Base-by-base conservation (phyloP, 2,113 vertebrate species). In the Alosa alosa region DNA sequence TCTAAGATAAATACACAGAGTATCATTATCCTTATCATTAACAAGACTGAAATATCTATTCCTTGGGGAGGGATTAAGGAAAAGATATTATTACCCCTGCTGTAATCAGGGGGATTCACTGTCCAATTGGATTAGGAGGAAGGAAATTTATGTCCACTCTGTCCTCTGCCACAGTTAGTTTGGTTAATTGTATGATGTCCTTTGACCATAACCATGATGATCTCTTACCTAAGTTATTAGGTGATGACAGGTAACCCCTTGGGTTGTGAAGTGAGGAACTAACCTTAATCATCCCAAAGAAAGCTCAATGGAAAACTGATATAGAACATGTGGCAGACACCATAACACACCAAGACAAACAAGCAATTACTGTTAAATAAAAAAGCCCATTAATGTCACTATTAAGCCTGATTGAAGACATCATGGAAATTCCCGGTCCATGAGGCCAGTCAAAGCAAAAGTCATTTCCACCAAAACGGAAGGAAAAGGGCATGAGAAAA, bases 11-110 rank as follows among this genome's bases (percentile, higher is more conserved):
- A 97, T 92, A 96, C 93, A 90, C 82, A 85, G 87, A 93, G 94
- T 94, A 95, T 95, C 91, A 96, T 94, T 95, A 95, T 93, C 93
- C 90, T 95, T 95, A 95, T 96, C 95, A 95, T 94, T 94, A 93
- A 81, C 91, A 86, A 89, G 87, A 49, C 55, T 87, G 68, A 84
- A 89, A 88, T 90, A 90, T 91, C 88, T 88, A 50, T 84, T 90
- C 87, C 91, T 88, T 81, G 86, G 85, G 91, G 89, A 90, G 1
- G 86, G 86, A 87, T 89, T 88, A 87, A 18, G 82, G 72, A 18
- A 64, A 82, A 72, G 87, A 86, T 86, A 49, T 88, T 85, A 86
- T 89, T 88, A 90, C 84, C 45, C 22, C 18, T 52, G 57, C 22
- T 55, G 25, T 82, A 82, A 82, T 83, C 49, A 49, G 41, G 41